A percentile compares a stretch with the other conserved stretches of the same genome.
Evolutionary conservation across 1,140 invertebrate genomes (phyloP).

Genomic region (Drosophila willistoni): DNA sequence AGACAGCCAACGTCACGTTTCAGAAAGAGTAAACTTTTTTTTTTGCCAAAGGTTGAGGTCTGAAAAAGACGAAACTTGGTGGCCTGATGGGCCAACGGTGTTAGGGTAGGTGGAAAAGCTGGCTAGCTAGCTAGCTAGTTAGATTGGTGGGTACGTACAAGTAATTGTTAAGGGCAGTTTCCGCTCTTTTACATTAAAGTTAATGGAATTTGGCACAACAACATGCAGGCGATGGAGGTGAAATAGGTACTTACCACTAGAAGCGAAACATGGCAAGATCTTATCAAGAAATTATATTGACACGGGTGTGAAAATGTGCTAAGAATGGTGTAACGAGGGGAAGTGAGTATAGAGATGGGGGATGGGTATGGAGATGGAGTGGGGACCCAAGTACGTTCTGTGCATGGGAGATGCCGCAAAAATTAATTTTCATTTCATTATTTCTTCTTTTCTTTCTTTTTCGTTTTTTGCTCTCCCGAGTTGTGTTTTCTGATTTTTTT

Average conservation of each 20-base stretch:
- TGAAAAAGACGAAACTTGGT: background rate
- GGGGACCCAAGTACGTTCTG: background rate
- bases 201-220: constrained; percentile 65
- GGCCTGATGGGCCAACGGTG: background rate
- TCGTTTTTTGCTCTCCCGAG: constrained; percentile 16
- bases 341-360: too few relatives aligned
- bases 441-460: constrained; percentile 32
- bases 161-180: constrained; percentile 53
- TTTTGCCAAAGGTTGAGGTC: background rate
- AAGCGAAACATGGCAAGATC: constrained; percentile 38
- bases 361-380: too few relatives aligned
- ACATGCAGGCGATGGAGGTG: constrained; percentile 46
- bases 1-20: constrained; percentile 62
- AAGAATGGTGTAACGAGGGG: constrained; percentile 21
- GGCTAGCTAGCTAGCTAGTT: background rate
- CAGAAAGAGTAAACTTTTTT: constrained; percentile 57
- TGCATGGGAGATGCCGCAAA: constrained; percentile 53
- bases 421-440: constrained; percentile 74
- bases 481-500: constrained; percentile 23
- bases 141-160: constrained; percentile 18
- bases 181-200: constrained; percentile 54
- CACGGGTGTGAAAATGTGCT: constrained; percentile 55
- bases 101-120: background rate
- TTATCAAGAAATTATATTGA: constrained; percentile 74
- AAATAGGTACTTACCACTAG: constrained; percentile 29